Evolutionary conservation across 2,113 vertebrate species (phyloP).

Genomic region (Pseudopipra pipra): DNA sequence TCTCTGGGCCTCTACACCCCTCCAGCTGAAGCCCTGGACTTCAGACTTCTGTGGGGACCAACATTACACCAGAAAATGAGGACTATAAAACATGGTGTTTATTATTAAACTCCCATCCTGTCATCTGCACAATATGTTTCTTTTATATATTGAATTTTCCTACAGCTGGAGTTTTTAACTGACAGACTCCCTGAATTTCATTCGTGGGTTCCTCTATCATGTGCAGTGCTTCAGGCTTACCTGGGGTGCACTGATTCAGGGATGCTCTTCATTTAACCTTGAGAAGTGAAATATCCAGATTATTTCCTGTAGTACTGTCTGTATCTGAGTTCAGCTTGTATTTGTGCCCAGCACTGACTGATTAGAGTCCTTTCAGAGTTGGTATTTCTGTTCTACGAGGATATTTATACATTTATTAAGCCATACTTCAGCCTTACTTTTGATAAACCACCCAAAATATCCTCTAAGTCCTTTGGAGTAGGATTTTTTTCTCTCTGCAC

Average conservation of each 20-base stretch:
- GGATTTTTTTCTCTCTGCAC: not conserved
- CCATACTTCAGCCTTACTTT: not conserved
- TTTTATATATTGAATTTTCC: not conserved
- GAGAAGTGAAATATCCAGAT: not conserved
- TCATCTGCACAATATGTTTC: not conserved
- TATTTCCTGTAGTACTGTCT: not conserved
- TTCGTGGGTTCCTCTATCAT: not conserved
- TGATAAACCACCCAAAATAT: not conserved
- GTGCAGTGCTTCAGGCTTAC: not conserved
- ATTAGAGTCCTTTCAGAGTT: not conserved
- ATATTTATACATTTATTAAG: not conserved
- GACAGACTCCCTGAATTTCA: not conserved
- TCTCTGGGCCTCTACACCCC: not conserved
- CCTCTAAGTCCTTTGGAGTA: not conserved
- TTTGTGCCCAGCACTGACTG: not conserved
- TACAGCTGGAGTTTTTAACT: not conserved
- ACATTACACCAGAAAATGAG: not conserved
- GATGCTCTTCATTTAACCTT: not conserved
- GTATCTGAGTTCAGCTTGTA: not conserved
- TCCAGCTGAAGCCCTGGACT: not conserved
- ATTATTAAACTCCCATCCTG: not conserved
- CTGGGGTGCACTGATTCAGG: not conserved
- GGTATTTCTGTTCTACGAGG: not conserved
- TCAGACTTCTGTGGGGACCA: not conserved
- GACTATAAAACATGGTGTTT: fast-evolving